These are phyloP conservation scores for Pachymerium ferrugineum DNA, from an alignment of 2,888 invertebrate genomes.

Conservation along the genomic window DNA sequence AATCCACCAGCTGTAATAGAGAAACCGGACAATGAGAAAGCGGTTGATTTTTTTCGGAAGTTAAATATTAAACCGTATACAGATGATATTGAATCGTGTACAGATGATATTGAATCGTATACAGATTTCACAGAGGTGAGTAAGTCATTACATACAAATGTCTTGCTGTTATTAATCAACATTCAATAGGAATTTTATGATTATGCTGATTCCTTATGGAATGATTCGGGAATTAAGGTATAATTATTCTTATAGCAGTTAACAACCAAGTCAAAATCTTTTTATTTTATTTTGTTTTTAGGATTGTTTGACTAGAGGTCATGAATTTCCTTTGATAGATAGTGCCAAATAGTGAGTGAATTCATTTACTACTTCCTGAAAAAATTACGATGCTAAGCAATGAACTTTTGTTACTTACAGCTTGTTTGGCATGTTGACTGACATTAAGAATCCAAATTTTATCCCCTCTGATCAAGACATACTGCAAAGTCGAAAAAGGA, in stretches of 20 bases:
- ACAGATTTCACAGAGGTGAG: not conserved
- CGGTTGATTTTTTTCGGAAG: conserved; percentile 37
- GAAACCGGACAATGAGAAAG: conserved; percentile 51
- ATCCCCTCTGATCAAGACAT: conserved; percentile 57
- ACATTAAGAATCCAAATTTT: not conserved
- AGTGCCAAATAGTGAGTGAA: conserved; percentile 71
- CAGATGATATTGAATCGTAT: not conserved
- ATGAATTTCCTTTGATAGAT: conserved; percentile 72
- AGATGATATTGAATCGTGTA: not conserved
- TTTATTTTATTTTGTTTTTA: conserved; percentile 48
- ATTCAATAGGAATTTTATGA: conserved; percentile 64
- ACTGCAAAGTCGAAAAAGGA: conserved; percentile 66
- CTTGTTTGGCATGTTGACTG: not conserved
- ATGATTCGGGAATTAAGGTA: conserved; percentile 63
- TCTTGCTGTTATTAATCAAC: not conserved
- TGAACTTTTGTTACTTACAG: too few species aligned
- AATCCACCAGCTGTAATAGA: conserved; percentile 40
- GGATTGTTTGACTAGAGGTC: conserved; percentile 53
- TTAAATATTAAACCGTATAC: not conserved
- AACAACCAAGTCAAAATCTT: not conserved
- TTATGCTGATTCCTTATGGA: conserved; percentile 62
- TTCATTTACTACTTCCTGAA: too few species aligned
- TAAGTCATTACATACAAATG: conserved; percentile 32
- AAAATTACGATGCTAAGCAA: too few species aligned
- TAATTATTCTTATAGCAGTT: too few species aligned